Percentiles rank a stretch among this genome's conserved stretches.
phyloP scores from a whole-genome alignment of 2,888 invertebrate species.

The Drosophila mimica region DNA sequence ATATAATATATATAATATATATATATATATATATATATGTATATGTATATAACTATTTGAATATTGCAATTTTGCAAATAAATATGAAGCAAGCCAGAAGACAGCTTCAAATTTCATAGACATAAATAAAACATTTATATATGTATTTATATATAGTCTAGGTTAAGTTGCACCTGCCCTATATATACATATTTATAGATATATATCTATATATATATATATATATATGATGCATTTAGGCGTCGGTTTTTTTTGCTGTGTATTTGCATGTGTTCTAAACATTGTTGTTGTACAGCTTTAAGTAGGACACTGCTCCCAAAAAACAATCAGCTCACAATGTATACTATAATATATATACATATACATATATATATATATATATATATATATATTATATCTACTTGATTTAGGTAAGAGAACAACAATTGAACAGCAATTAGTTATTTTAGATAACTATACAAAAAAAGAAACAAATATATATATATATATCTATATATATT shows the following conservation, averaged over 20 bases:
- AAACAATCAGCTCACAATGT: constrained; percentile 28
- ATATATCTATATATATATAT: constrained; percentile 8
- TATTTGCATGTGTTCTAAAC: constrained; percentile 28
- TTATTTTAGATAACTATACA: constrained; percentile 63
- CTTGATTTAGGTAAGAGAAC: neutral
- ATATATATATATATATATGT: constrained; percentile 16
- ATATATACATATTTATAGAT: neutral
- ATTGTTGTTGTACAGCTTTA: constrained; percentile 56
- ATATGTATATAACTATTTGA: constrained; percentile 28
- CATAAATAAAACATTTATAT: constrained; percentile 9
- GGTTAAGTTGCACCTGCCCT: constrained; percentile 47
- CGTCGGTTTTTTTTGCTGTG: constrained; percentile 21
- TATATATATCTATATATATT: constrained; percentile 29
- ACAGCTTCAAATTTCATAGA: constrained; percentile 41
- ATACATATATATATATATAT: constrained; percentile 9
- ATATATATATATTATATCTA: constrained; percentile 7
- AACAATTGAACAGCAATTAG: constrained; percentile 14
- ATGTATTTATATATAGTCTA: constrained; percentile 24
- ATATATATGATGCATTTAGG: constrained; percentile 1
- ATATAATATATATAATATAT: constrained; percentile 46
- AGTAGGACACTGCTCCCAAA: constrained; percentile 34
- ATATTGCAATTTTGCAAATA: constrained; percentile 23
- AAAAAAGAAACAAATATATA: constrained; percentile 8
- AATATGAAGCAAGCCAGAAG: constrained; percentile 18
- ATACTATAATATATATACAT: constrained; percentile 19